phyloP scores from a whole-genome alignment of 2,113 vertebrate genomes.

The Cardinalis cardinalis region DNA sequence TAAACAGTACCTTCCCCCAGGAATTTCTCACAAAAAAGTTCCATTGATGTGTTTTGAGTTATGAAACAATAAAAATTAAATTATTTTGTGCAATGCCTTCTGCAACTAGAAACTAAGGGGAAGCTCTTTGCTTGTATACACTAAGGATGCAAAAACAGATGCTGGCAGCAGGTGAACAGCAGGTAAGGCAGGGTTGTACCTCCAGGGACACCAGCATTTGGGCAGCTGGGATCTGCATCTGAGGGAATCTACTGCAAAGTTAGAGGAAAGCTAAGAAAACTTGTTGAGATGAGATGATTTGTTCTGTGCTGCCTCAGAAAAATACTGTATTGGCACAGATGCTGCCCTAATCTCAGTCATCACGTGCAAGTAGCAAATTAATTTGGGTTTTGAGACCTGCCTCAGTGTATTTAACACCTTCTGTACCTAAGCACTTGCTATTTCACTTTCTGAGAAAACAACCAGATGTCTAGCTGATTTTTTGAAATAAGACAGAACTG shows the following conservation, averaged over 20 bases:
- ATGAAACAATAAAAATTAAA: neutral
- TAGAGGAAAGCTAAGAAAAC: neutral
- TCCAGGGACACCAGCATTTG: rapidly evolving
- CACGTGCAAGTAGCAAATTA: neutral
- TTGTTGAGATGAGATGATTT: neutral
- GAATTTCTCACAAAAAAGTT: neutral
- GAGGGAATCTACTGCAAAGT: neutral
- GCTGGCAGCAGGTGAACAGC: neutral
- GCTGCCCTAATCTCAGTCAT: neutral
- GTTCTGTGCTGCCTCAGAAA: neutral
- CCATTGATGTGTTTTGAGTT: neutral
- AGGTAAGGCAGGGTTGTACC: neutral
- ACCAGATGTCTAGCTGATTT: neutral
- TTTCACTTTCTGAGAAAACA: neutral
- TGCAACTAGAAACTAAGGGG: neutral
- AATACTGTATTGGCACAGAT: neutral
- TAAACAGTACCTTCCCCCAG: neutral
- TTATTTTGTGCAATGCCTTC: neutral
- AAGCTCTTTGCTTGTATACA: neutral
- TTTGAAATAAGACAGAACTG: neutral
- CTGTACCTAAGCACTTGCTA: neutral
- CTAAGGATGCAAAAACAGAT: neutral
- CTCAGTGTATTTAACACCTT: neutral
- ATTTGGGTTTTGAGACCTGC: neutral
- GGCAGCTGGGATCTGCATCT: neutral